Evolutionary conservation across 2,113 vertebrate genomes (phyloP).

Genomic region (Plectropomus leopardus): DNA sequence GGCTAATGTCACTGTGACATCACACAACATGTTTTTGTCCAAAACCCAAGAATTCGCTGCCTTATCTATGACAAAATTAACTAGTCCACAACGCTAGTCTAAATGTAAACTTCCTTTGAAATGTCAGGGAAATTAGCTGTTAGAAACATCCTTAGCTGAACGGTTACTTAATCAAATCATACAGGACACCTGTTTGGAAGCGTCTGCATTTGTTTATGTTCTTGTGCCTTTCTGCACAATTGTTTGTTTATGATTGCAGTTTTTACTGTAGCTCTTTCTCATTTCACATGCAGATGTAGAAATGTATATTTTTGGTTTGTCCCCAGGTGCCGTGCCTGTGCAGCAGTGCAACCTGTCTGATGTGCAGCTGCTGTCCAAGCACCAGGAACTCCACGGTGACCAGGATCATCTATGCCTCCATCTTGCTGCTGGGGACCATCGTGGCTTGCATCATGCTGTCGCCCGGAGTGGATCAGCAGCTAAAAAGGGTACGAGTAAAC

Average conservation of each 20-base stretch:
- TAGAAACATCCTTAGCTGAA: too few relatives aligned
- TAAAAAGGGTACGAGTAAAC: conserved; percentile 87
- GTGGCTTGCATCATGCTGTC: conserved; percentile 91
- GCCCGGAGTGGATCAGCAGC: conserved; percentile 87
- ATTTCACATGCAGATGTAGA: background rate
- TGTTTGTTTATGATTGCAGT: too few relatives aligned
- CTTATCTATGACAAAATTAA: too few relatives aligned
- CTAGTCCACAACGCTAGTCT: too few relatives aligned
- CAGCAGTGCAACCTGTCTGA: conserved; percentile 88
- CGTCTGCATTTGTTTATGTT: background rate
- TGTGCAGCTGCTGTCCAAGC: conserved; percentile 90
- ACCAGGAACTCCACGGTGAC: conserved; percentile 92
- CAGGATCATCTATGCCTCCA: conserved; percentile 90
- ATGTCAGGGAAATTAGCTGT: too few relatives aligned
- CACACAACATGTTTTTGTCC: too few relatives aligned
- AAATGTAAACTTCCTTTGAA: too few relatives aligned
- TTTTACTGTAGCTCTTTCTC: background rate
- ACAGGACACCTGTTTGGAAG: background rate
- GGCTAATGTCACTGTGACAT: too few relatives aligned
- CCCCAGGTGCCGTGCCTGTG: conserved; percentile 92
- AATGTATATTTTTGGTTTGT: background rate
- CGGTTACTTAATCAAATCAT: background rate
- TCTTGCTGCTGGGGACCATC: conserved; percentile 89
- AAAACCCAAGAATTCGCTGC: too few relatives aligned
- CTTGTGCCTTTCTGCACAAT: background rate